A percentile compares a stretch with the other conserved stretches of the same genome.
Conservation (phyloP, 2,113 vertebrate species). For the Cyanoramphus novaezelandiae region DNA sequence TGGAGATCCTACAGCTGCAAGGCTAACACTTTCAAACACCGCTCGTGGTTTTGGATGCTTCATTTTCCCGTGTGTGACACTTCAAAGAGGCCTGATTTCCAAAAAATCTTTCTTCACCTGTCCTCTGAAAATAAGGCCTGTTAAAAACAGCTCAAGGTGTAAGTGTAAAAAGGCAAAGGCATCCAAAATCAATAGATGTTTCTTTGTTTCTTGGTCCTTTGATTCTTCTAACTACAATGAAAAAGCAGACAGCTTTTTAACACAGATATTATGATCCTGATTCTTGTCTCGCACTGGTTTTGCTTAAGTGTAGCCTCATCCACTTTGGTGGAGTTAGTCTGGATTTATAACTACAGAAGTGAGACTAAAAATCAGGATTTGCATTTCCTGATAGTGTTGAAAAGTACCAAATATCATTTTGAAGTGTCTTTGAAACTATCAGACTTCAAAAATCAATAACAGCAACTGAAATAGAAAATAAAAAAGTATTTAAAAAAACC, state of each 20-base stretch:
- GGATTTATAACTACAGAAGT: neutral
- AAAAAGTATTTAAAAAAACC: neutral
- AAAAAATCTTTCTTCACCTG: neutral
- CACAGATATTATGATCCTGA: neutral
- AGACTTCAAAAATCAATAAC: constrained; percentile 27
- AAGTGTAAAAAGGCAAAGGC: neutral
- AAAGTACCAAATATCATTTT: constrained; percentile 49
- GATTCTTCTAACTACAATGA: neutral
- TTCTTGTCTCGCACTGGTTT: neutral
- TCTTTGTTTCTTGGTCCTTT: neutral
- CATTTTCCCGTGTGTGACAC: neutral
- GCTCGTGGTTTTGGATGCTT: constrained; percentile 34
- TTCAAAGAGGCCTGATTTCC: neutral
- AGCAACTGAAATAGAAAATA: neutral
- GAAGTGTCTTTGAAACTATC: constrained; percentile 63
- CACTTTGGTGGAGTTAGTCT: neutral
- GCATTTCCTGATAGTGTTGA: constrained; percentile 61
- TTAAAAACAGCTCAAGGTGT: neutral
- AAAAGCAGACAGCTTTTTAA: constrained; percentile 51
- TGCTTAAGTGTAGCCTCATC: neutral
- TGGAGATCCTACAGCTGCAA: neutral
- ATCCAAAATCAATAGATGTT: constrained; percentile 15
- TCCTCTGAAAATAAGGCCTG: neutral
- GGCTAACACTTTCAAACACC: neutral
- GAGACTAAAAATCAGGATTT: constrained; percentile 39